Base-by-base conservation (phyloP, 2,888 invertebrate species). In the Trachelus iudaicus region DNA sequence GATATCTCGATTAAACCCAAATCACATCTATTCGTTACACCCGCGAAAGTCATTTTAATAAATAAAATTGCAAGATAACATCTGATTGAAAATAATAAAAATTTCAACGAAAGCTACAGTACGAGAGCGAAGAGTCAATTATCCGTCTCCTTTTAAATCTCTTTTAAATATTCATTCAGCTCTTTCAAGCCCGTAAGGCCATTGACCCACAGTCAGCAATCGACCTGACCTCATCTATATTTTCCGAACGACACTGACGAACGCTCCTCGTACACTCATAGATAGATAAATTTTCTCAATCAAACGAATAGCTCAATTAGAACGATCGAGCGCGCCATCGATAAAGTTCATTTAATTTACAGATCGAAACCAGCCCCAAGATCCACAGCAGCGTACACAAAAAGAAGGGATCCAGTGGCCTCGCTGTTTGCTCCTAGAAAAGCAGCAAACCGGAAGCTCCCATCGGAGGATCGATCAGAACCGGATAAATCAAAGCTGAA, bases 401-500 rank as follows among this genome's bases (percentile, higher is more conserved):
- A 79, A 76, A 85, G 84, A 79, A 81, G 79, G 68, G 87, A 88
- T 76, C 76, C 84, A 79, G 80, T 88, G 75, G 77, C 85, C 74
- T 83, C 85, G 73, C 77, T 88, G 74, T 88, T 88, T 78, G 85
- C 84, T 77, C 74, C 86, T 35, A 84, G 83, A 75, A 87, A 84
- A 79, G 23, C 56, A 56, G 56, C 2, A 23, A 56, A 56, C 56
- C 56, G 56, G 23, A 56, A 56, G 56, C 56, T 56, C 56, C 6
- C 2, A 0, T 9, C 23, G 0, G 56, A 56, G 0, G 9, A 23
- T 56, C 56, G 56, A 56, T 9, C 56, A 4, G 23, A 23, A 23
- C 15, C 0, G 23, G 23, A 56, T 23, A 56, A 56, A 23, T 0
- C 23, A 23, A 56, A 56, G 15, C 6, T 23, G 9, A 56, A 23